A percentile compares a stretch with the other conserved stretches of the same genome.
These are phyloP conservation scores for Sitta europaea DNA, from an alignment of 2,113 vertebrate species.

Conservation along the genomic window DNA sequence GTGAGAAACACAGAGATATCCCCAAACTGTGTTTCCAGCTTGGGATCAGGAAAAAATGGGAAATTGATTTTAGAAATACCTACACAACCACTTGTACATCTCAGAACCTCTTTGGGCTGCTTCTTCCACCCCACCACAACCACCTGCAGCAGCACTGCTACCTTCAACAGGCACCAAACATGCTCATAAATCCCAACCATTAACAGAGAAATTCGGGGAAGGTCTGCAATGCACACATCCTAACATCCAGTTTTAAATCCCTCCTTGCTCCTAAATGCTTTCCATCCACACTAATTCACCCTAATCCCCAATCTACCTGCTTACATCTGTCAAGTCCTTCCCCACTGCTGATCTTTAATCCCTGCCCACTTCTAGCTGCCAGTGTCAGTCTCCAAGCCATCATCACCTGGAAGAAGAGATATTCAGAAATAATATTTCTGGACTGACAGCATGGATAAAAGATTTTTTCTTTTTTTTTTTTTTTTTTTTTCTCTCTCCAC, in stretches of 20 bases:
- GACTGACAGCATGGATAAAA: background rate
- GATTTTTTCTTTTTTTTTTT: background rate
- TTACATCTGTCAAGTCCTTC: background rate
- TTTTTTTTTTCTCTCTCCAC: background rate
- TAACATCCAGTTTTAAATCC: background rate
- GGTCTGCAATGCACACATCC: accelerated
- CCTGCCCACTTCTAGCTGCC: background rate
- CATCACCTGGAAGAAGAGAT: background rate
- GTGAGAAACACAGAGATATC: background rate
- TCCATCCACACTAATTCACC: background rate
- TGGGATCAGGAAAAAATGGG: background rate
- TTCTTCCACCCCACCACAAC: background rate
- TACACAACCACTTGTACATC: background rate
- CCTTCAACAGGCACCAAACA: background rate
- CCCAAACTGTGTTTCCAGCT: background rate
- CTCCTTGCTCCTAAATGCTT: background rate
- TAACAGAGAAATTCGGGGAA: background rate
- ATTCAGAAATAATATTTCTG: background rate
- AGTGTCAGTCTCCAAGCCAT: background rate
- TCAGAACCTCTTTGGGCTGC: background rate
- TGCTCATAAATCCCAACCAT: background rate
- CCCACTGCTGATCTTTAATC: background rate
- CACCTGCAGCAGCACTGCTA: background rate
- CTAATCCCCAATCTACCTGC: conserved; percentile 21
- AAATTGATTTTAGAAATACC: background rate